Percentiles rank a stretch among this genome's conserved stretches.
Conservation (phyloP, 2,888 invertebrate species). For the Stenolophus ochropezus region DNA sequence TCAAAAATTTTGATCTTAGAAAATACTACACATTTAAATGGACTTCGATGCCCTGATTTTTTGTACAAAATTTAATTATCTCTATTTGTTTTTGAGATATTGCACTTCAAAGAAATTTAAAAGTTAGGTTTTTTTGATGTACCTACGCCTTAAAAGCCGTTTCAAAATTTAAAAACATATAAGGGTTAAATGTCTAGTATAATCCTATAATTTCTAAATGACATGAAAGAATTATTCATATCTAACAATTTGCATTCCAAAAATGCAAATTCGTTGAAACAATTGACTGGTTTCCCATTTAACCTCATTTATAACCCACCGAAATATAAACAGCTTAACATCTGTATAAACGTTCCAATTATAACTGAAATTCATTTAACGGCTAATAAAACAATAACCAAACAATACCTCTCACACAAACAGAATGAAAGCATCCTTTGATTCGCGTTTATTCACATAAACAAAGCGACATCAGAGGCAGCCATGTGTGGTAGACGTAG, state of each 20-base stretch:
- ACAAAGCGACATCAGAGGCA: conserved; percentile 10
- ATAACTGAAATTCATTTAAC: conserved; percentile 18
- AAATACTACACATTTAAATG: no score
- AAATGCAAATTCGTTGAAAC: not conserved
- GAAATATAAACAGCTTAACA: conserved; percentile 12
- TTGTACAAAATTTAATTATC: no score
- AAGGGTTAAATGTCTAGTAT: not conserved
- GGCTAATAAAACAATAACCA: conserved; percentile 6
- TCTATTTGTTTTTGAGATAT: no score
- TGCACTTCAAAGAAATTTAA: no score
- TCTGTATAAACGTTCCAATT: conserved; percentile 17
- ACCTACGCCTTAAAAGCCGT: no score
- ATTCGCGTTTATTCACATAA: conserved; percentile 29
- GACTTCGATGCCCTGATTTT: no score
- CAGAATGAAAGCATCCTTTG: conserved; percentile 26
- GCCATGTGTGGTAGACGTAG: conserved; percentile 10
- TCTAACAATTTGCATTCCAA: not conserved
- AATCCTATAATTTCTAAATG: not conserved
- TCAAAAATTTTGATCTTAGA: no score
- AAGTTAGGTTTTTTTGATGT: no score
- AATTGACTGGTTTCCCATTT: no score
- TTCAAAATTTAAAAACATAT: no score
- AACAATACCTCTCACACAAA: conserved; percentile 15
- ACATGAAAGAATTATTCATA: not conserved
- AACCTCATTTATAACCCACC: not conserved